Evolutionary conservation across 2,113 vertebrate genomes (phyloP), one percentile per base, ranked within the genome.

Genomic region (Cephalopholis sonnerati): DNA sequence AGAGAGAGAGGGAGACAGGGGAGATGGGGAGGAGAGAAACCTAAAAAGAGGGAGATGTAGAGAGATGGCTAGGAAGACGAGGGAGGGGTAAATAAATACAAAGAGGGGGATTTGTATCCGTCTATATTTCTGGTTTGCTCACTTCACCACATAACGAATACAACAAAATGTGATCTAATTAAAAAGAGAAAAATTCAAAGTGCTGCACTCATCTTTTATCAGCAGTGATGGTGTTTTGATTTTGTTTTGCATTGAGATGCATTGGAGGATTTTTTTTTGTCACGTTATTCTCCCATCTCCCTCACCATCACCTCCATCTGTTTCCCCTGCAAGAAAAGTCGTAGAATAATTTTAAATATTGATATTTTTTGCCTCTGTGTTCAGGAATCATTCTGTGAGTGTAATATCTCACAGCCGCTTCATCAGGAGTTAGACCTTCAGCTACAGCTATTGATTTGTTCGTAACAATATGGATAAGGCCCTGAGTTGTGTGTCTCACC

Each of bases 151-250:
- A 27, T 27, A 20, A 50, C 0, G 15, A 25, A 44, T 44, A 44
- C 10, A 44, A 44, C 41, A 44, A 44, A 44, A 44, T 44, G 3
- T 20, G 5, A n/a, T 66, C 11, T 39, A n/a, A 51, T 48, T 36
- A 51, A n/a, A 41, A 68, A 32, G 8, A 50, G 27, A 64, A 25
- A 7, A 36, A 50, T 55, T 70, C 27, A 7, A 68, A 46, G 62
- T 57, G 54, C 32, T 32, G 48, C 5, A 39, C 48, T 84, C 57
- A 79, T 79, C 24, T 76, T 67, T 79, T 66, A 71, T 76, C 58
- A 48, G 74, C 25, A 65, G 29, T 57, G 36, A 64, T 65, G 72
- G 20, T 51, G 48, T 55, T 68, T 58, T 79, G 18, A 62, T 73
- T 17, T 13, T n/a, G 10, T 63, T 77, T 53, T 59, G 46, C 55